phyloP scores from a whole-genome alignment of 1,140 invertebrate species.

The Apis florea region DNA sequence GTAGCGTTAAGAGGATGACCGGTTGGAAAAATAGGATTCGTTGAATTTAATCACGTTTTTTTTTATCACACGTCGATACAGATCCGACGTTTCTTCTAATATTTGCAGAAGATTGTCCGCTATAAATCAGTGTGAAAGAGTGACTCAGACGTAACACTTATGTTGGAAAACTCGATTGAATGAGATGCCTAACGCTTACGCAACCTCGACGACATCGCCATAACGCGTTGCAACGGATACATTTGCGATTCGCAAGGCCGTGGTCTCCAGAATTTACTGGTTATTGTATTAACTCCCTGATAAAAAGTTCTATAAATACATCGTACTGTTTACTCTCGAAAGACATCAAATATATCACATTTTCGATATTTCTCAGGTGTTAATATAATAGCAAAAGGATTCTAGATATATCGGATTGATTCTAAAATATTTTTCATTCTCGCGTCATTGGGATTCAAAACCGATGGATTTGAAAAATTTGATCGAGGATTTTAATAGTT shows the following conservation, averaged over 20 bases:
- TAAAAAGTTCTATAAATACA: slow-evolving; percentile 1
- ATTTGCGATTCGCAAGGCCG: slow-evolving; percentile 23
- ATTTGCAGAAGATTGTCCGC: slow-evolving; percentile 1
- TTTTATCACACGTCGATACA: background rate
- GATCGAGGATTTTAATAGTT: too few species aligned
- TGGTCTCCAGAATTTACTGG: slow-evolving; percentile 34
- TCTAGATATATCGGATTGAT: background rate
- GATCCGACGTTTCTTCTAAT: background rate
- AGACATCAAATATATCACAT: background rate
- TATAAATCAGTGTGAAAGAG: slow-evolving; percentile 15
- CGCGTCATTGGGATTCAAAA: background rate
- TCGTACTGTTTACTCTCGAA: background rate
- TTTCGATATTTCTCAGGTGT: background rate
- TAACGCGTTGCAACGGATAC: slow-evolving; percentile 4
- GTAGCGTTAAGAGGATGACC: too few species aligned
- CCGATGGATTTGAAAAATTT: too few species aligned
- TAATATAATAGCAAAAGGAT: background rate
- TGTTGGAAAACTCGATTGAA: slow-evolving; percentile 35
- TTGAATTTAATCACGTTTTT: too few species aligned
- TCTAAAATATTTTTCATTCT: background rate
- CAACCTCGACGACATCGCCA: slow-evolving; percentile 6
- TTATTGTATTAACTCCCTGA: background rate
- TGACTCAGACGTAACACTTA: slow-evolving; percentile 37
- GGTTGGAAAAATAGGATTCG: too few species aligned
- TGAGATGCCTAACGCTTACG: slow-evolving; percentile 46